Conservation (phyloP, 1,140 invertebrate genomes). For the Drosophila murphyi region DNA sequence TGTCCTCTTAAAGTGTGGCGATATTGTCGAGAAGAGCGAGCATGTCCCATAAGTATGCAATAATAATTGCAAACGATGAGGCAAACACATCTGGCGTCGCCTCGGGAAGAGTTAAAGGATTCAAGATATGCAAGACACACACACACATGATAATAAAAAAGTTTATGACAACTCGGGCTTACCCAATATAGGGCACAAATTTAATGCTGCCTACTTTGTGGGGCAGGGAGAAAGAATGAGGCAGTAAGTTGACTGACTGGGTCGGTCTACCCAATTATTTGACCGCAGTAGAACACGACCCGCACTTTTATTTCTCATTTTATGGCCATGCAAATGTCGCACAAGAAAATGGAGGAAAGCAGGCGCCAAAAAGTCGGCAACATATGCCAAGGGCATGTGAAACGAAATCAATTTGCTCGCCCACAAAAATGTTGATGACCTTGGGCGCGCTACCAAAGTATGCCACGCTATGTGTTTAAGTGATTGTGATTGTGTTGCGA, state of each 20-base stretch:
- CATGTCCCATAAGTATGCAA: slow-evolving; percentile 58
- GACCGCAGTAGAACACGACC: slow-evolving; percentile 45
- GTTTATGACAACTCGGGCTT: slow-evolving; percentile 44
- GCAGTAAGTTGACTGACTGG: background rate
- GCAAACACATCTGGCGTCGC: slow-evolving; percentile 6
- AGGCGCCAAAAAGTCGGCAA: slow-evolving; percentile 64
- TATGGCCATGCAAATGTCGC: slow-evolving; percentile 70
- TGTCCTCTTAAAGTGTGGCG: background rate
- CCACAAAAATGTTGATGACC: slow-evolving; percentile 52
- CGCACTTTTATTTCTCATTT: slow-evolving; percentile 75
- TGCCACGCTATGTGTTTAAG: background rate
- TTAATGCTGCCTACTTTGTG: slow-evolving; percentile 38
- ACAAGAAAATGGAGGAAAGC: slow-evolving; percentile 14
- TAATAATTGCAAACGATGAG: slow-evolving; percentile 75
- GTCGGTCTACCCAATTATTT: slow-evolving; percentile 50
- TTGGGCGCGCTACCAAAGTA: slow-evolving; percentile 37
- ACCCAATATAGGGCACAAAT: slow-evolving; percentile 30
- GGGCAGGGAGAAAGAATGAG: background rate
- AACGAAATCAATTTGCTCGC: slow-evolving; percentile 71
- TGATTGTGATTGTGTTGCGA: background rate
- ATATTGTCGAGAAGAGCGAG: background rate
- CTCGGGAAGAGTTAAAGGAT: slow-evolving; percentile 25
- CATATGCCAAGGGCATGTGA: slow-evolving; percentile 56
- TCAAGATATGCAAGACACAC: background rate
- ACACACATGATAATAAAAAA: slow-evolving; percentile 63